Base-by-base conservation (phyloP, 2,888 invertebrate genomes). In the Apamea sordens region DNA sequence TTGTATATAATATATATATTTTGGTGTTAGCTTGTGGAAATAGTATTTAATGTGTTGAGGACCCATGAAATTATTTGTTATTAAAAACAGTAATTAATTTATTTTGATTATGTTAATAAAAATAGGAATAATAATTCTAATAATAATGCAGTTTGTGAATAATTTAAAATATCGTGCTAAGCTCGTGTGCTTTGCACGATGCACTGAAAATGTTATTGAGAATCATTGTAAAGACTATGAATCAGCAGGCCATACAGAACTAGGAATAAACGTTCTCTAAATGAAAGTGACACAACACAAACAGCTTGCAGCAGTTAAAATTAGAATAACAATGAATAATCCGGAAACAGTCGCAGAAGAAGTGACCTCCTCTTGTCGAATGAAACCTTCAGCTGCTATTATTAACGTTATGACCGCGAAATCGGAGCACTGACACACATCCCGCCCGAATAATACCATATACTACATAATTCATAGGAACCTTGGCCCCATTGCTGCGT, bases 391-490 rank as follows among this genome's bases (percentile, higher is more conserved):
- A 93, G 92, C 90, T 90, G 94, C 93, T 95, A 95, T 96, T 96
- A 96, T 94, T 95, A 94, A 94, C 92, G 94, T 92, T 93, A 93
- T 94, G 96, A 93, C 96, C 96, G 94, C 95, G 95, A 96, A 96
- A 95, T 93, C 94, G 93, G 95, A 95, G 94, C 95, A 94, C 94
- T 94, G 95, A 94, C 95, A 95, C 90, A 96, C 95, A 95, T 95
- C 92, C 94, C 92, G 93, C 92, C 95, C 93, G 95, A 96, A 96
- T 96, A 96, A 96, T 95, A 95, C 96, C 95, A 95, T 96, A 95
- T 94, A 95, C 94, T 96, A 95, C 95, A 96, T 97, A 96, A 96
- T 96, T 96, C 96, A 96, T 95, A 92, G 93, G 92, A 93, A 93
- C 96, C 96, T 97, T 96, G 96, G 95, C 96, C 96, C 92, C 95